Evolutionary conservation across 2,888 invertebrate species (phyloP).

Genomic region (Drosophila borealis): DNA sequence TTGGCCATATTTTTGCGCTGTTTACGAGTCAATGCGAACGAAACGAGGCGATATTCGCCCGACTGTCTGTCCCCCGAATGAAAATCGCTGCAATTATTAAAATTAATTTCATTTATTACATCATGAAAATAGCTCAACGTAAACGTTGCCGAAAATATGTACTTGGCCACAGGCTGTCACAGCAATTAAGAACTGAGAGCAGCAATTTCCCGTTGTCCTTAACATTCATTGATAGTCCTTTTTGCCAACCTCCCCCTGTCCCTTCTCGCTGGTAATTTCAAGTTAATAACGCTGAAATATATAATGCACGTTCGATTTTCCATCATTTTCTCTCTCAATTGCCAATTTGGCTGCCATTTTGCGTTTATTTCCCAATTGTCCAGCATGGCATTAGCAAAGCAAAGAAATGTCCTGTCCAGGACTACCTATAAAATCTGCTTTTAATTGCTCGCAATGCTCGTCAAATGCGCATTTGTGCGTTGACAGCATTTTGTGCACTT

Average conservation of each 20-base stretch:
- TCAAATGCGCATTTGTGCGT: neutral
- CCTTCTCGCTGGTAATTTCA: constrained; percentile 59
- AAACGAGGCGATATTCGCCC: constrained; percentile 22
- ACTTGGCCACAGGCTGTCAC: constrained; percentile 72
- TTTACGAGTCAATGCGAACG: constrained; percentile 56
- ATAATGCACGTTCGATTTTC: constrained; percentile 59
- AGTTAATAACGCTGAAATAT: constrained; percentile 71
- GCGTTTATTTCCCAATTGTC: constrained; percentile 43
- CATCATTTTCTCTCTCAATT: constrained; percentile 47
- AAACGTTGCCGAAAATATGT: constrained; percentile 32
- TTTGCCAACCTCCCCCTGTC: neutral
- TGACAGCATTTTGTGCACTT: constrained; percentile 1
- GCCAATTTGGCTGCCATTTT: constrained; percentile 48
- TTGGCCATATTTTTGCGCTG: constrained; percentile 48
- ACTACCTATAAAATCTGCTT: constrained; percentile 64
- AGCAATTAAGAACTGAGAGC: constrained; percentile 65
- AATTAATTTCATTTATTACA: constrained; percentile 83
- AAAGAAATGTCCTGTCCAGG: constrained; percentile 7
- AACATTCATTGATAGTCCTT: constrained; percentile 27
- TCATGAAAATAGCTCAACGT: constrained; percentile 70
- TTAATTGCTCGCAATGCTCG: constrained; percentile 55
- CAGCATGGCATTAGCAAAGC: constrained; percentile 18
- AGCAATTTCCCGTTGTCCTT: constrained; percentile 26
- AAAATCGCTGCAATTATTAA: constrained; percentile 78
- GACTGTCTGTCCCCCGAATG: constrained; percentile 24